Percentiles rank a stretch among this genome's conserved stretches.
Evolutionary conservation across 2,113 vertebrate species (phyloP).

Genomic region (Raja brachyura): DNA sequence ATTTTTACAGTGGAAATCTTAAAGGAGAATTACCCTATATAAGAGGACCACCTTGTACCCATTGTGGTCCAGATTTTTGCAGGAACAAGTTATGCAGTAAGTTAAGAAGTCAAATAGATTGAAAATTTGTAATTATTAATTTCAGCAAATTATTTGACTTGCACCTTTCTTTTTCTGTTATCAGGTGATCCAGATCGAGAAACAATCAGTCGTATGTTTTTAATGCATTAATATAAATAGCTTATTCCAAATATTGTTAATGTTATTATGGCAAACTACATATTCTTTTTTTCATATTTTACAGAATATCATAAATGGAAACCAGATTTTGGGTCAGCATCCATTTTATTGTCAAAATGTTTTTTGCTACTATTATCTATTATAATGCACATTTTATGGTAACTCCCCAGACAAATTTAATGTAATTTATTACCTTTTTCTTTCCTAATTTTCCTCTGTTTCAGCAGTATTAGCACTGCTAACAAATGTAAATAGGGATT

Average conservation of each 20-base stretch:
- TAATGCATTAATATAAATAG: background rate
- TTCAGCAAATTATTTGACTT: background rate
- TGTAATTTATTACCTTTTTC: background rate
- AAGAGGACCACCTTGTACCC: background rate
- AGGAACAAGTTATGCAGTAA: constrained; percentile 10
- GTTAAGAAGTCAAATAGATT: background rate
- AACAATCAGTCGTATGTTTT: background rate
- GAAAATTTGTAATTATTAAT: background rate
- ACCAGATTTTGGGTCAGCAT: constrained; percentile 15
- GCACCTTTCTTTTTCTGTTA: background rate
- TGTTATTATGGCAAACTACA: background rate
- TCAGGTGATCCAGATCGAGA: constrained; percentile 18
- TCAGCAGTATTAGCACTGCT: background rate
- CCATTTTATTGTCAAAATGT: background rate
- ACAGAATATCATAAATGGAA: background rate
- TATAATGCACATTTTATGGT: background rate
- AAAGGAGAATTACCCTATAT: background rate
- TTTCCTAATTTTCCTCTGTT: background rate
- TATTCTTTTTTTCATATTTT: background rate
- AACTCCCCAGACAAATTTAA: background rate
- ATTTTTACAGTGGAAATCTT: constrained; percentile 12
- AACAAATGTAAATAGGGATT: background rate
- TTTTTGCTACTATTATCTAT: background rate
- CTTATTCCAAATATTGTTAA: background rate
- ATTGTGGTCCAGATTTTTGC: background rate